Evolutionary conservation across 2,113 vertebrate genomes (phyloP).

Genomic region (Herpetotheres cachinnans): DNA sequence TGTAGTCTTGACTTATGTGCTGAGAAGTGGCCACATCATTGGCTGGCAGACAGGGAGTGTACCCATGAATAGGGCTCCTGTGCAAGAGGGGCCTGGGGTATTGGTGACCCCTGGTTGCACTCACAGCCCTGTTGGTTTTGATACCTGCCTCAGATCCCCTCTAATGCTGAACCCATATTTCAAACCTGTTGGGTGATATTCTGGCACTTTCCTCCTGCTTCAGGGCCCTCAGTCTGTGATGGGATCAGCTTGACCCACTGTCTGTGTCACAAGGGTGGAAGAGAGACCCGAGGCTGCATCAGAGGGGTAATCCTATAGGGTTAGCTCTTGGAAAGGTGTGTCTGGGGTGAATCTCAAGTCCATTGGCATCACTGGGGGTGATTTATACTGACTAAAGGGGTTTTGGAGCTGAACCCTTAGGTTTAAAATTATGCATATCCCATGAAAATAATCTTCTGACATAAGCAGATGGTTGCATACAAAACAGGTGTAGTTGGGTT

Average conservation of each 20-base stretch:
- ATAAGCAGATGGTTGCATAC: not conserved
- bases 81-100: not conserved
- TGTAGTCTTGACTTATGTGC: not conserved
- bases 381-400: not conserved
- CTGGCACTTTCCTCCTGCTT: not conserved
- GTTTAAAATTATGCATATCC: not conserved
- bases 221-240: not conserved
- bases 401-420: not conserved
- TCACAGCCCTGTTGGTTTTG: not conserved
- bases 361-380: not conserved
- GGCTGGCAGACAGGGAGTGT: not conserved
- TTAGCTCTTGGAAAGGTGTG: not conserved
- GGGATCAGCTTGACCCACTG: not conserved
- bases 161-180: not conserved
- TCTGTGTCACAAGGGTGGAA: not conserved
- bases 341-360: not conserved
- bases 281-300: not conserved
- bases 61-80: not conserved
- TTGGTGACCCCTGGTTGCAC: accelerated
- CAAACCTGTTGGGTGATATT: not conserved
- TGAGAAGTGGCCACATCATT: not conserved
- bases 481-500: not conserved
- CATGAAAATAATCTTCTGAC: not conserved
- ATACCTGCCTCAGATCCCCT: not conserved
- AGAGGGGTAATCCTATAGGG: not conserved